phyloP scores from a whole-genome alignment of 2,797 vertebrate species.

The Mormyrops attenuatus region DNA sequence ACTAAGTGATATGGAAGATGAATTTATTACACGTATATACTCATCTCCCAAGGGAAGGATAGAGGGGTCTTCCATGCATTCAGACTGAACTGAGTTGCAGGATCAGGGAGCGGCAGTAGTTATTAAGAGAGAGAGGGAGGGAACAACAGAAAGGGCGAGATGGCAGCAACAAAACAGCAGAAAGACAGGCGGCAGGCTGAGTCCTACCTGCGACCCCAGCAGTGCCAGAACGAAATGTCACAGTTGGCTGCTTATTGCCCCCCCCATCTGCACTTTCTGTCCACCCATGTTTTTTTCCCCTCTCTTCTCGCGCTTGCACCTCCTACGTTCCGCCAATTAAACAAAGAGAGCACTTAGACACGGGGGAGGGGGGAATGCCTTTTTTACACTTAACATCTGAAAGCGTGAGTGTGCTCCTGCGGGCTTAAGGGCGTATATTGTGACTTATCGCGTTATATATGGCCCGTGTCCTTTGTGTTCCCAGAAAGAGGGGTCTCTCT shows the following conservation, averaged over 20 bases:
- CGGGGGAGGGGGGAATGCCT: background rate
- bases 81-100: background rate
- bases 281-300: background rate
- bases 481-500: background rate
- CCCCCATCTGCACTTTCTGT: background rate
- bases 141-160: constrained; percentile 48
- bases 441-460: background rate
- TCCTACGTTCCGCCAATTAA: background rate
- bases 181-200: constrained; percentile 43
- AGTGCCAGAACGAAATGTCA: constrained; percentile 51
- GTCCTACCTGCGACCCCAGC: constrained; percentile 19
- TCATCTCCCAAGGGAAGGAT: background rate
- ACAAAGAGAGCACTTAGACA: background rate
- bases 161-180: constrained; percentile 52
- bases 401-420: background rate
- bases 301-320: background rate
- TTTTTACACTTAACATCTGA: background rate
- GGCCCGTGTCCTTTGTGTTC: background rate
- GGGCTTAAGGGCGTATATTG: background rate
- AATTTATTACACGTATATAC: background rate
- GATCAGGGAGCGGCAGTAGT: background rate
- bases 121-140: background rate
- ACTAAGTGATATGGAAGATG: background rate
- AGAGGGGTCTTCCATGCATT: background rate
- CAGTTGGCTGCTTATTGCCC: background rate